Evolutionary conservation across 2,888 invertebrate species (phyloP).

Genomic region (Dynastes maya): DNA sequence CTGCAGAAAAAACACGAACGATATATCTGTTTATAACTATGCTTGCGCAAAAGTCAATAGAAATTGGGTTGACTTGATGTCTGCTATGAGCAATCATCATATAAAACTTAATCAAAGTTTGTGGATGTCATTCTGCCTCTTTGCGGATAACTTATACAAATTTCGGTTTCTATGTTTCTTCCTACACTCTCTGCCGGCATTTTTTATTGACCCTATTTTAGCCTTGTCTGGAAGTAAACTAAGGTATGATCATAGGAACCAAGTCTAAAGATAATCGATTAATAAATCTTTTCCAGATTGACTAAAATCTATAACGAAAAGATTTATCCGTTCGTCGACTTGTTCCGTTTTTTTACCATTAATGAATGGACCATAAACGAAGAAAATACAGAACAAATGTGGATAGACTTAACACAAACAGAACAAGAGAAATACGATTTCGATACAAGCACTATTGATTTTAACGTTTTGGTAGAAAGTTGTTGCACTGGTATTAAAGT

Average conservation of each 20-base stretch:
- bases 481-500: constrained; percentile 1
- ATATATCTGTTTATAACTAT: constrained; percentile 47
- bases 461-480: neutral
- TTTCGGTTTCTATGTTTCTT: constrained; percentile 37
- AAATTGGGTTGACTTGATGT: neutral
- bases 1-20: neutral
- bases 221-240: constrained; percentile 29
- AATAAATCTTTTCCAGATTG: neutral
- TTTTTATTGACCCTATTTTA: constrained; percentile 42
- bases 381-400: constrained; percentile 13
- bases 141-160: neutral
- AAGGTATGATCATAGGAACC: constrained; percentile 29
- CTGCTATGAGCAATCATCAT: neutral
- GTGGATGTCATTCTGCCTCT: constrained; percentile 24
- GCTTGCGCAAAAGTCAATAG: constrained; percentile 16
- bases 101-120: constrained; percentile 23
- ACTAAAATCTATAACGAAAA: constrained; percentile 7
- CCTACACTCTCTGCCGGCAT: constrained; percentile 46
- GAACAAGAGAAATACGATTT: constrained; percentile 14
- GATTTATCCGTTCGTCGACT: neutral
- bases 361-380: constrained; percentile 15
- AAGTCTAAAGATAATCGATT: neutral
- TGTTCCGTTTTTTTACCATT: neutral
- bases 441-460: neutral
- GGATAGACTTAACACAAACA: neutral